Evolutionary conservation across 2,113 vertebrate species (phyloP).

Genomic region (Thamnaconus septentrionalis): DNA sequence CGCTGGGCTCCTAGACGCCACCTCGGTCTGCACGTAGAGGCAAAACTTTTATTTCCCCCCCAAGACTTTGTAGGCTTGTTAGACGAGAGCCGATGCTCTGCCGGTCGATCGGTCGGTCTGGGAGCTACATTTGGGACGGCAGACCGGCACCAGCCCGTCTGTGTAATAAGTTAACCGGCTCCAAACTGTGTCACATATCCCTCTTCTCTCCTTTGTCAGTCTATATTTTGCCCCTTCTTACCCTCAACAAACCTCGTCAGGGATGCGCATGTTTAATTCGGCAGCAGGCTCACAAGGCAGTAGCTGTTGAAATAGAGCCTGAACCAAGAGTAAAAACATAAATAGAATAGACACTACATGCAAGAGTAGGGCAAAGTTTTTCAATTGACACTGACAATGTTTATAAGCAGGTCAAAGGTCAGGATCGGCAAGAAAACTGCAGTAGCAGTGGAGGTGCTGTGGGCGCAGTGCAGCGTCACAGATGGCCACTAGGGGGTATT

Average conservation of each 20-base stretch:
- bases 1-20: constrained; percentile 30
- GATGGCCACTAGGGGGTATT: neutral
- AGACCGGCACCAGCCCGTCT: constrained; percentile 6
- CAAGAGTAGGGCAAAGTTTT: no score
- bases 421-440: constrained; percentile 5
- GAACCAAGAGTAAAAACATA: no score
- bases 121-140: constrained; percentile 4
- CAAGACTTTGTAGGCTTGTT: neutral
- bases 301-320: no score
- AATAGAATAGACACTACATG: no score
- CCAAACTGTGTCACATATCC: neutral
- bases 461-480: neutral
- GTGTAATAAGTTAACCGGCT: constrained; percentile 16
- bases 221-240: no score
- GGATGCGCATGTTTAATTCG: no score
- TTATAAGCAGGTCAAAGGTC: constrained; percentile 14
- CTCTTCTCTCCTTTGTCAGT: neutral
- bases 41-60: neutral
- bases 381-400: no score
- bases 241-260: no score
- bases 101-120: constrained; percentile 20
- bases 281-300: no score
- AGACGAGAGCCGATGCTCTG: constrained; percentile 16
- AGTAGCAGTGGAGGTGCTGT: neutral
- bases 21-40: constrained; percentile 2